phyloP scores from a whole-genome alignment of 2,113 vertebrate species.

The Xiphophorus couchianus region DNA sequence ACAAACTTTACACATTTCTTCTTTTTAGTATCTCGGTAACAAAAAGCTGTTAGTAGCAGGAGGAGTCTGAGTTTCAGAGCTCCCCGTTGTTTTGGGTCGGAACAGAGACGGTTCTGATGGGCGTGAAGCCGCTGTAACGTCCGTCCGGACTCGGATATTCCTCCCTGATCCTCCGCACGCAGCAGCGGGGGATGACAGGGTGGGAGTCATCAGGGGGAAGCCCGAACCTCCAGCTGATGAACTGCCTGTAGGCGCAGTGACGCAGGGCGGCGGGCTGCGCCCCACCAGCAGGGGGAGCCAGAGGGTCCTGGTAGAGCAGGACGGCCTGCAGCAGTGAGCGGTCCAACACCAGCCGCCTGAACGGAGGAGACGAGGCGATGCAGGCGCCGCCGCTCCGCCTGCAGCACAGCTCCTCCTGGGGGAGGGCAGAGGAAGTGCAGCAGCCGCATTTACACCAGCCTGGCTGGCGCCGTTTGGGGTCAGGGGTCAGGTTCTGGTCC shows the following conservation, averaged over 20 bases:
- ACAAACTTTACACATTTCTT: not conserved
- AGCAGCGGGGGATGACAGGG: slow-evolving; percentile 83
- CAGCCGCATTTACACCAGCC: slow-evolving; percentile 79
- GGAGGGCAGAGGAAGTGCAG: slow-evolving; percentile 48
- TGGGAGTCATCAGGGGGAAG: slow-evolving; percentile 57
- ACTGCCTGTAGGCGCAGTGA: slow-evolving; percentile 80
- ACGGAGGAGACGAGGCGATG: slow-evolving; percentile 73
- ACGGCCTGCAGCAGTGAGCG: slow-evolving; percentile 68
- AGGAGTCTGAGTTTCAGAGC: slow-evolving; percentile 5
- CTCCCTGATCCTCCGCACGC: slow-evolving; percentile 77
- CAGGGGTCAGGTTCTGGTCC: not conserved
- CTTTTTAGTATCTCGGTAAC: not conserved
- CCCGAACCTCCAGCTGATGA: slow-evolving; percentile 83
- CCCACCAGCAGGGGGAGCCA: slow-evolving; percentile 31
- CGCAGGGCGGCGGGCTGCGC: slow-evolving; percentile 52
- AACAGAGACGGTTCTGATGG: not conserved
- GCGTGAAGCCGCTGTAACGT: slow-evolving; percentile 72
- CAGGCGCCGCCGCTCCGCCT: slow-evolving; percentile 59
- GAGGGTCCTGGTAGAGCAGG: slow-evolving; percentile 81
- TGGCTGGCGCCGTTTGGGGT: not conserved
- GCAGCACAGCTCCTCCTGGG: slow-evolving; percentile 84
- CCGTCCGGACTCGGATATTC: slow-evolving; percentile 73
- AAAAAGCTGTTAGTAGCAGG: slow-evolving; percentile 1
- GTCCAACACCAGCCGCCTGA: slow-evolving; percentile 77
- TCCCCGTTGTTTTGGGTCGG: slow-evolving; percentile 6